phyloP scores from a whole-genome alignment of 1,140 invertebrate genomes.

The Caenorhabditis inopinata region DNA sequence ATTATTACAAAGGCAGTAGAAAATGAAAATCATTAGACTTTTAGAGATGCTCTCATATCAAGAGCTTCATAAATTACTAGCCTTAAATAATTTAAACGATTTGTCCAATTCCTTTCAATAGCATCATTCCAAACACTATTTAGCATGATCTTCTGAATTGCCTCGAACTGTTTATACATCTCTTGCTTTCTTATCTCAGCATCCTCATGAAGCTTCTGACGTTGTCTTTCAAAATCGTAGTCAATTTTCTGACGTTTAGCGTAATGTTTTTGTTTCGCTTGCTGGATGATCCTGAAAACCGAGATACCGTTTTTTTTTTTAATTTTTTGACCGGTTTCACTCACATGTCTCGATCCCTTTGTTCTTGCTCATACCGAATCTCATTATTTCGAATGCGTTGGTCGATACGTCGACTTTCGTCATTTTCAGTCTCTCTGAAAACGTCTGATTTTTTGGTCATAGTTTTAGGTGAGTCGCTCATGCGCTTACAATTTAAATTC shows the following conservation, averaged over 20 bases:
- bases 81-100: not conserved
- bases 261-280: not conserved
- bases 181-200: not conserved
- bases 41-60: too few species aligned
- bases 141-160: not conserved
- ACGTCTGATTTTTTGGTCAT: too few species aligned
- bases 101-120: not conserved
- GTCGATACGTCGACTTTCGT: too few species aligned
- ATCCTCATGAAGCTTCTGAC: not conserved
- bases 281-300: constrained; percentile 27
- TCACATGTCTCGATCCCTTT: not conserved
- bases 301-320: too few species aligned
- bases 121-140: not conserved
- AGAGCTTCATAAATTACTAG: not conserved
- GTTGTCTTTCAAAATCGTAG: not conserved
- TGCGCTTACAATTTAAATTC: too few species aligned
- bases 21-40: too few species aligned
- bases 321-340: too few species aligned
- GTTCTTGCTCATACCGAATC: not conserved
- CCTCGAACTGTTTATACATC: not conserved
- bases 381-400: not conserved
- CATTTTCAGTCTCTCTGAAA: too few species aligned
- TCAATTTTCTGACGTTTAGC: not conserved
- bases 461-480: too few species aligned
- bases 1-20: too few species aligned